Conservation (phyloP, 2,888 invertebrate species). For the Orchestes rusci region DNA sequence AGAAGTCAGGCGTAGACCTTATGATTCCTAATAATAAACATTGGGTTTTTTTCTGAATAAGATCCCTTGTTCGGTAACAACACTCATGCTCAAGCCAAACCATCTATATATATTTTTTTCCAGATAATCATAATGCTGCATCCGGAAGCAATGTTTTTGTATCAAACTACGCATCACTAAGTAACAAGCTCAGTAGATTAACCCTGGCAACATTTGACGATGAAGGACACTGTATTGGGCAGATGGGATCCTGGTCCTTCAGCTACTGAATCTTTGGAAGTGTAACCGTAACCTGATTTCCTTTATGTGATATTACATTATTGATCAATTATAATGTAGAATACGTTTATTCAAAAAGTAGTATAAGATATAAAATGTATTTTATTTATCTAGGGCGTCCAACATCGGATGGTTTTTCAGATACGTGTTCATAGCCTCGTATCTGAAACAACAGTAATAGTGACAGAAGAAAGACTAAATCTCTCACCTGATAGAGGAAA, state of each 20-base stretch:
- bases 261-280: conserved; percentile 47
- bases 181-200: conserved; percentile 78
- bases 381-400: conserved; percentile 12
- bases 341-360: no score
- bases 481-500: conserved; percentile 46
- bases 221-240: conserved; percentile 77
- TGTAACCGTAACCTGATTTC: no score
- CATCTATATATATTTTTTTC: conserved; percentile 34
- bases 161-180: conserved; percentile 45
- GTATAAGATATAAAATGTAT: no score
- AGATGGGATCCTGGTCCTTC: conserved; percentile 79
- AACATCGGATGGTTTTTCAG: conserved; percentile 30
- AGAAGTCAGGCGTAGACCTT: neutral
- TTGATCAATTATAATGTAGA: no score
- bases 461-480: no score
- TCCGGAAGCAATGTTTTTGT: conserved; percentile 10
- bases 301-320: neutral
- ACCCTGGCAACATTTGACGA: conserved; percentile 88
- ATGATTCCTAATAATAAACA: no score
- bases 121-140: conserved; percentile 39
- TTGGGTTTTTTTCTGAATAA: no score
- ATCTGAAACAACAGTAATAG: conserved; percentile 35
- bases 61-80: no score
- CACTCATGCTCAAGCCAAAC: neutral
- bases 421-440: conserved; percentile 34